phyloP scores from a whole-genome alignment of 2,888 invertebrate genomes.

The Tortricodes alternella region DNA sequence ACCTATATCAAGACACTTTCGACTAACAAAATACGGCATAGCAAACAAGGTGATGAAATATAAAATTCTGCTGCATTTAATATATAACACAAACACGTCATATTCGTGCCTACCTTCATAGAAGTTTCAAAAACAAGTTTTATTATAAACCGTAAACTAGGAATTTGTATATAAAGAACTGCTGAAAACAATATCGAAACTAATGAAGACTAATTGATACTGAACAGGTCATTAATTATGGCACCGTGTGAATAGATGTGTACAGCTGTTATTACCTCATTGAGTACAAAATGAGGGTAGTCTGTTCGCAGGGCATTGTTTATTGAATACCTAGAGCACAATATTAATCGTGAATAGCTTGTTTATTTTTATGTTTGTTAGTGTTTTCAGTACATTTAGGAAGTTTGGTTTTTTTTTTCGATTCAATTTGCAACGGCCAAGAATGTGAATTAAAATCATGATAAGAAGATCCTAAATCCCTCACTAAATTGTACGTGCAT shows the following conservation, averaged over 20 bases:
- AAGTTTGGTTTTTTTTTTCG: no score
- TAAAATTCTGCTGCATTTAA: no score
- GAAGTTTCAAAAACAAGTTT: no score
- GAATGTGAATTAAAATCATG: background rate
- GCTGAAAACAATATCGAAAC: constrained; percentile 39
- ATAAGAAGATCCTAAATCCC: no score
- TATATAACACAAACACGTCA: no score
- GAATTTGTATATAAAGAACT: constrained; percentile 28
- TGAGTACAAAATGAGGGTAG: constrained; percentile 24
- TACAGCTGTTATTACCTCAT: constrained; percentile 13
- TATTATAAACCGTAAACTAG: no score
- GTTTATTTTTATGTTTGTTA: constrained; percentile 12
- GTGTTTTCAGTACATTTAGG: no score
- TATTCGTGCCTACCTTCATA: no score
- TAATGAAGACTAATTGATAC: constrained; percentile 46
- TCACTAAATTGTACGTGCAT: no score
- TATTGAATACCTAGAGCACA: no score
- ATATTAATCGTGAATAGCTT: no score
- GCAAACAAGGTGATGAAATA: background rate
- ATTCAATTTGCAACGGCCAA: no score
- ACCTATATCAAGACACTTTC: background rate
- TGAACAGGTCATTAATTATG: constrained; percentile 37
- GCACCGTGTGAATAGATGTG: constrained; percentile 32
- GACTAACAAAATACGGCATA: background rate
- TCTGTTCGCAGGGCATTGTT: constrained; percentile 8